Evolutionary conservation across 2,888 invertebrate species (phyloP), one percentile per base, ranked within the genome.

Genomic region (Nomada fucata): DNA sequence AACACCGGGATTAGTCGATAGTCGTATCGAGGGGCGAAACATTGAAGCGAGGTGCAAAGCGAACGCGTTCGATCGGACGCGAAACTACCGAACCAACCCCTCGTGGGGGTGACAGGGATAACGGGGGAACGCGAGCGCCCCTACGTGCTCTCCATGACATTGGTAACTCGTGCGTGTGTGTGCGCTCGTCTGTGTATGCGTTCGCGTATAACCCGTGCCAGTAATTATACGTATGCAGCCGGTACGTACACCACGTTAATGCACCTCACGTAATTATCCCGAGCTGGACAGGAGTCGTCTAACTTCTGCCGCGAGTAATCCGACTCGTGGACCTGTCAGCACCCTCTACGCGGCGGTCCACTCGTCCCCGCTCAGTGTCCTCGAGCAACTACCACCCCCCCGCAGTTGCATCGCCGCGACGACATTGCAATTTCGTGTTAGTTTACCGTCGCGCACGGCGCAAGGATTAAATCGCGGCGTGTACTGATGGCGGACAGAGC

Each of bases 291-390:
- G 85, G 85, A 86, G 80, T 87, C 88, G 82, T 74, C 88, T 87
- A 91, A 91, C 91, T 91, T 90, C 85, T 83, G 86, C 84, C 88
- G 87, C 86, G 89, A 89, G 88, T 91, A 92, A 92, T 91, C 90
- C 89, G 87, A 89, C 87, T 90, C 83, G 83, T 79, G 85, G 84
- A 78, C 84, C 87, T 86, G 86, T 89, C 87, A 84, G 55, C 83
- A 75, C 63, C 83, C 59, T 53, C 52, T 68, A 52, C 73, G 61
- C 23, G 59, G 47, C 69, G 15, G 13, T 67, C 60, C 61, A 13
- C 29, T 52, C 60, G 29, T 29, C 44, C 61, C 70, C 55, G 55
- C 69, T 60, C 50, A 50, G 20, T 26, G 29, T 11, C 47, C 29
- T 15, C 7, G 20, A 70, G 36, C 57, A 26, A 26, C 15, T 20